Conservation (phyloP, 1,140 invertebrate species). For the Drosophila rhopaloa region DNA sequence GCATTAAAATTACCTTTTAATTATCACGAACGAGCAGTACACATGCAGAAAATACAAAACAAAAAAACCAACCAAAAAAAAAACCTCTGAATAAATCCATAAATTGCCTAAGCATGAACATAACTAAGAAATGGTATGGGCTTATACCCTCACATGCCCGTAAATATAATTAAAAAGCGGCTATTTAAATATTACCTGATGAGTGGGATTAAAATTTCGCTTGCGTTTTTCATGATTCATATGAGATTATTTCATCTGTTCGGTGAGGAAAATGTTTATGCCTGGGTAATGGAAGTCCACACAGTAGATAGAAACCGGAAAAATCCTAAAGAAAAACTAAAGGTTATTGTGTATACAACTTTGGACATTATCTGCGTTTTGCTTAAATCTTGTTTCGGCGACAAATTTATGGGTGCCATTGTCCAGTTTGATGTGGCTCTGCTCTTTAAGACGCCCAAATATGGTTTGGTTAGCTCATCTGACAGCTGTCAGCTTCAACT, state of each 20-base stretch:
- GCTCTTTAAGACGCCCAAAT: conserved; percentile 24
- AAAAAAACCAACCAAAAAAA: conserved; percentile 13
- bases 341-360: background rate
- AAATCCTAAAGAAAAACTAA: background rate
- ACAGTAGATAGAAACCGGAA: no score
- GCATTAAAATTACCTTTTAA: conserved; percentile 69
- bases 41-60: conserved; percentile 6
- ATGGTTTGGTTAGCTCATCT: conserved; percentile 35
- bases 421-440: conserved; percentile 25
- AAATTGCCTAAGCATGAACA: conserved; percentile 55
- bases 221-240: background rate
- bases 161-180: conserved; percentile 13
- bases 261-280: background rate
- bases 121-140: conserved; percentile 4
- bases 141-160: background rate
- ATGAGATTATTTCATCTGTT: conserved; percentile 22
- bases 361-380: background rate
- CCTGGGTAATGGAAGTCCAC: no score
- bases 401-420: conserved; percentile 27
- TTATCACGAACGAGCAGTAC: conserved; percentile 54
- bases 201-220: conserved; percentile 6
- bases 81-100: conserved; percentile 45
- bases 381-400: background rate
- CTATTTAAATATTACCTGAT: conserved; percentile 16
- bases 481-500: conserved; percentile 39